These are phyloP conservation scores for Noctua pronuba DNA, from an alignment of 2,888 invertebrate species.

Conservation along the genomic window DNA sequence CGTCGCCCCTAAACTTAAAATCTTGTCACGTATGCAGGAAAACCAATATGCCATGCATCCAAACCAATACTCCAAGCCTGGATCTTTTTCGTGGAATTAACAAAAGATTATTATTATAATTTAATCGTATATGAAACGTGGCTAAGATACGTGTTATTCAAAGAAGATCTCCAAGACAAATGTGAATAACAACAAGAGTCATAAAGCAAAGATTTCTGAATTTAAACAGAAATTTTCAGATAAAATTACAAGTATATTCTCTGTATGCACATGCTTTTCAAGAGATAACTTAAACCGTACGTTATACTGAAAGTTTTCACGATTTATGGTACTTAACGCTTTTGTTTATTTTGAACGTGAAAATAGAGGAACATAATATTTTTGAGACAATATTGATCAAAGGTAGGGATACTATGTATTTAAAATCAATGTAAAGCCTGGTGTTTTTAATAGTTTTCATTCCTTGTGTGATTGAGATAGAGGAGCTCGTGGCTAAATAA, in stretches of 20 bases:
- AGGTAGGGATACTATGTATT: neutral
- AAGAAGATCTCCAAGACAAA: slow-evolving; percentile 29
- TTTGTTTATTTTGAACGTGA: slow-evolving; percentile 50
- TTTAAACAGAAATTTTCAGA: slow-evolving; percentile 56
- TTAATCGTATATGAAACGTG: neutral
- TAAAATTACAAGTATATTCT: slow-evolving; percentile 48
- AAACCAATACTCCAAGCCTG: no score
- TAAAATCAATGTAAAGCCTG: neutral
- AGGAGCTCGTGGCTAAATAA: no score
- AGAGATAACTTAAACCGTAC: slow-evolving; percentile 48
- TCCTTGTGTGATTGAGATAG: neutral
- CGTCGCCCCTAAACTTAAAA: no score
- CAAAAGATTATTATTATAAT: neutral
- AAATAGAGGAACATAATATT: slow-evolving; percentile 29
- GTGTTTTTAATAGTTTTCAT: neutral
- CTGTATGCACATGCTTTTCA: slow-evolving; percentile 49
- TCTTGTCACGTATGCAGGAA: no score
- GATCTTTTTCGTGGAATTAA: no score
- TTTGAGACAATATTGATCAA: slow-evolving; percentile 1
- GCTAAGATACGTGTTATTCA: slow-evolving; percentile 1
- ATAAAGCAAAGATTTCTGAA: slow-evolving; percentile 55
- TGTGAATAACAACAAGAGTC: slow-evolving; percentile 53
- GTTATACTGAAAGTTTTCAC: slow-evolving; percentile 51
- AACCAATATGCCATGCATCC: no score
- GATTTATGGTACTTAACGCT: slow-evolving; percentile 54